Evolutionary conservation across 2,888 invertebrate species (phyloP).

Genomic region (Candidula unifasciata): DNA sequence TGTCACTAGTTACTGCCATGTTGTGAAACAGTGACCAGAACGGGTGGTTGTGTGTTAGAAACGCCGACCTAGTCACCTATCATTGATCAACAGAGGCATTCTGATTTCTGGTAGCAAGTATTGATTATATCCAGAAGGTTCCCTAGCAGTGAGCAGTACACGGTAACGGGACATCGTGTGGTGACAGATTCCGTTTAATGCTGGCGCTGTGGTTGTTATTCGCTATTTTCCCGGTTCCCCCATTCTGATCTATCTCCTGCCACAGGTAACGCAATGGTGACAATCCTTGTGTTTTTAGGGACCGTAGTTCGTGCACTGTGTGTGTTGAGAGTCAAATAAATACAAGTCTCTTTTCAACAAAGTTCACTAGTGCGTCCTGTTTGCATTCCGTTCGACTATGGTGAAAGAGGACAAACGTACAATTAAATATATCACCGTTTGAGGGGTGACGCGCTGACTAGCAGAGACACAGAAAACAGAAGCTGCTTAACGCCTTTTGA

Average conservation of each 20-base stretch:
- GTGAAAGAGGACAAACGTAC: not conserved
- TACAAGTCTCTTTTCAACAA: not conserved
- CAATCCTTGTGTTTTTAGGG: not conserved
- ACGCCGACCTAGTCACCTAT: not conserved
- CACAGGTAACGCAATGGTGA: not conserved
- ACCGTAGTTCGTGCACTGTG: not conserved
- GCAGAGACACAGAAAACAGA: too few relatives aligned
- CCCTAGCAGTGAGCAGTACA: not conserved
- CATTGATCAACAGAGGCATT: not conserved
- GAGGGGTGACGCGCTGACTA: too few relatives aligned
- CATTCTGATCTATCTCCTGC: not conserved
- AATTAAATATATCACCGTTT: not conserved
- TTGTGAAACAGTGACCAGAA: conserved; percentile 23
- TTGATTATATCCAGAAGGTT: conserved; percentile 19
- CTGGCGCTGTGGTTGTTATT: too few relatives aligned
- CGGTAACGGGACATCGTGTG: not conserved
- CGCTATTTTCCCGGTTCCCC: not conserved
- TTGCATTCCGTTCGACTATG: not conserved
- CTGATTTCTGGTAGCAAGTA: not conserved
- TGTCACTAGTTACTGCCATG: conserved; percentile 28
- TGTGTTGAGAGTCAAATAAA: conserved; percentile 7
- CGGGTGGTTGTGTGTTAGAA: not conserved
- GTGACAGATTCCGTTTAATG: not conserved
- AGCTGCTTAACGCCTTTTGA: too few relatives aligned
- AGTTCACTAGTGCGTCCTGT: not conserved